Base-by-base conservation (phyloP, 2,797 vertebrate species). In the Spinus pinus region DNA sequence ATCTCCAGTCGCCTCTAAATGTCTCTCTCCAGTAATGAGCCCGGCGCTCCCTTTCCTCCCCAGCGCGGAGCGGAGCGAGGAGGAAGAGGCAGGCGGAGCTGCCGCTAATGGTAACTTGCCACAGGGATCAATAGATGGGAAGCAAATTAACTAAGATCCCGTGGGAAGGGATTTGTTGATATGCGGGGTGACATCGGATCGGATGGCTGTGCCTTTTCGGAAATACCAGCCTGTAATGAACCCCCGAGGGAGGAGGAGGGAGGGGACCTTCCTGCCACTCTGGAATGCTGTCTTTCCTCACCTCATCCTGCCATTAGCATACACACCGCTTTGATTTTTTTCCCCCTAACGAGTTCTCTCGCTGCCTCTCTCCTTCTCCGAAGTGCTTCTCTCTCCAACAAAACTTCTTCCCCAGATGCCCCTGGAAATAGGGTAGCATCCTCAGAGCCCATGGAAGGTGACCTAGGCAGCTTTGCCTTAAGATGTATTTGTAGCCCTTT, bases 111-210 rank as follows among this genome's bases (percentile, higher is more conserved):
- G 94, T 90, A 90, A 91, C 87, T 97, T 85, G 90, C 94, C 94
- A 92, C 88, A 31, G 79, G 91, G 83, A 97, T 97, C 96, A 92
- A 97, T 95, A 95, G 93, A 96, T n/a, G 49, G 81, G 81, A 94
- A 96, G 86, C 95, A 96, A 97, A 97, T 95, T 96, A 97, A 94
- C 75, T 61, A 44, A 69, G 83, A 87, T 94, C 94, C 86, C 57
- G 18, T 86, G 96, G 95, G 96, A 95, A 78, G 82, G 90, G 91
- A 92, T 88, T 94, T 95, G 92, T 94, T 89, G 73, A 95, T 96
- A 93, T 5, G 71, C 37, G 7, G 88, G 81, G 71, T 79, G 83
- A 95, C 91, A 95, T 86, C 14, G 10, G 81, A 74, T 90, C 14
- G 23, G 64, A 70, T 47, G 88, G 88, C 44, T 86, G 39, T 85